These are phyloP conservation scores for Psammodynastes pulverulentus DNA, from an alignment of 2,113 vertebrate genomes.

Conservation along the genomic window DNA sequence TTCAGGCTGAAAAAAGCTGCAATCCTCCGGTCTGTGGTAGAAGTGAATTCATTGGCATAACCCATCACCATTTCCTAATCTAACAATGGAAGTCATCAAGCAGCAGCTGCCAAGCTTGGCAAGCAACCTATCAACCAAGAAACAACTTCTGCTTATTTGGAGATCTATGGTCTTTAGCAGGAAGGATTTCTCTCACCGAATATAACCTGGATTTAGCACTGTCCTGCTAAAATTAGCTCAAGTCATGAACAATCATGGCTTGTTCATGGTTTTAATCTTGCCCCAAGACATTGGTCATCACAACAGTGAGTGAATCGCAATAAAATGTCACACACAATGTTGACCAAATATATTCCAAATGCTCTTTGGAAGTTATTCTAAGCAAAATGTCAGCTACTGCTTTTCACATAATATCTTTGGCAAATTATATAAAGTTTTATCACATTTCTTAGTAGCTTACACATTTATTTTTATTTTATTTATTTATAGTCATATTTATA, in stretches of 20 bases:
- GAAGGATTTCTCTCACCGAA: background rate
- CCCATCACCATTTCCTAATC: background rate
- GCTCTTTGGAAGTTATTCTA: background rate
- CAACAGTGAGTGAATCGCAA: background rate
- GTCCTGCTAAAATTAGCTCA: background rate
- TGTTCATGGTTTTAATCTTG: background rate
- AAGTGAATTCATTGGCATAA: background rate
- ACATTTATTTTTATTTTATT: too few relatives aligned
- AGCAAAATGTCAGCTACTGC: background rate
- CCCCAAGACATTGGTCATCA: background rate
- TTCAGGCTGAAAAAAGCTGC: background rate
- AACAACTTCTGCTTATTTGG: background rate
- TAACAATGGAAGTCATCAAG: background rate
- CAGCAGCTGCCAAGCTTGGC: background rate
- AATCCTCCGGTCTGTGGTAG: background rate
- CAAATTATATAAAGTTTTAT: background rate
- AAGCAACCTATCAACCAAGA: background rate
- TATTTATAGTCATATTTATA: too few relatives aligned
- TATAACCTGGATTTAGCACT: background rate
- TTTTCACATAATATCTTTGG: background rate
- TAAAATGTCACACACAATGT: too few relatives aligned
- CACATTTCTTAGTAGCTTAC: background rate
- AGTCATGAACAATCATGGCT: background rate
- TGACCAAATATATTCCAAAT: background rate
- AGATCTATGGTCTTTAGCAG: background rate